These are phyloP conservation scores for Lanistes nyassanus DNA, from an alignment of 1,140 invertebrate species.

Conservation along the genomic window DNA sequence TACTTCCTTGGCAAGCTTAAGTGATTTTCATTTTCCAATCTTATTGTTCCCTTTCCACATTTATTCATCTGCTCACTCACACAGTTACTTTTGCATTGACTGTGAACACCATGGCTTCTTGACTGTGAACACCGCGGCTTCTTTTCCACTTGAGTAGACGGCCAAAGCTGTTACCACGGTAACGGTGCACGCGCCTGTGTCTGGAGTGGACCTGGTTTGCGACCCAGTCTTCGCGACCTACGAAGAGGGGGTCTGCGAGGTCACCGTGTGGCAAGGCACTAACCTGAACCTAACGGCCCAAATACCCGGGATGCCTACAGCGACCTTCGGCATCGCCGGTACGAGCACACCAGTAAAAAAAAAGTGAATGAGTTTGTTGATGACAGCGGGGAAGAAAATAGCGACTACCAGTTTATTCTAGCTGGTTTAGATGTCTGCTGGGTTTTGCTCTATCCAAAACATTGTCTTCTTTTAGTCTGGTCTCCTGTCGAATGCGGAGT, in stretches of 20 bases:
- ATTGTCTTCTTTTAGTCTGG: too few species aligned
- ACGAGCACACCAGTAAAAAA: neutral
- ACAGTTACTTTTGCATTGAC: neutral
- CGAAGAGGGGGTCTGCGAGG: conserved; percentile 35
- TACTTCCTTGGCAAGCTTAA: neutral
- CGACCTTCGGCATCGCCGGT: neutral
- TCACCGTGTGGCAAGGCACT: conserved; percentile 32
- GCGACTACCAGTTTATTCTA: too few species aligned
- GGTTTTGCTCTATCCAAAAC: too few species aligned
- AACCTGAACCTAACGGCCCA: conserved; percentile 26
- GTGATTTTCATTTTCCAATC: neutral
- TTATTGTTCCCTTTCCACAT: neutral
- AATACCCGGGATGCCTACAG: neutral
- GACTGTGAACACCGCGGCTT: neutral
- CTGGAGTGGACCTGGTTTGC: conserved; percentile 29
- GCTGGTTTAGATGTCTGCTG: too few species aligned
- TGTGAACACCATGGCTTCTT: neutral
- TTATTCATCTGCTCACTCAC: neutral
- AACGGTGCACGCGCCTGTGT: conserved; percentile 33
- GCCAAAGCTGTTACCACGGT: conserved; percentile 41
- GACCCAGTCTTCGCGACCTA: conserved; percentile 33
- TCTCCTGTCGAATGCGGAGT: too few species aligned
- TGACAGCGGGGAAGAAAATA: too few species aligned
- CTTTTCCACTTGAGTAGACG: conserved; percentile 27
- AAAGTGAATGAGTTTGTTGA: too few species aligned